Evolutionary conservation across 2,113 vertebrate genomes (phyloP), one percentile per base, ranked within the genome.

Genomic region (Melanostigma gelatinosum): DNA sequence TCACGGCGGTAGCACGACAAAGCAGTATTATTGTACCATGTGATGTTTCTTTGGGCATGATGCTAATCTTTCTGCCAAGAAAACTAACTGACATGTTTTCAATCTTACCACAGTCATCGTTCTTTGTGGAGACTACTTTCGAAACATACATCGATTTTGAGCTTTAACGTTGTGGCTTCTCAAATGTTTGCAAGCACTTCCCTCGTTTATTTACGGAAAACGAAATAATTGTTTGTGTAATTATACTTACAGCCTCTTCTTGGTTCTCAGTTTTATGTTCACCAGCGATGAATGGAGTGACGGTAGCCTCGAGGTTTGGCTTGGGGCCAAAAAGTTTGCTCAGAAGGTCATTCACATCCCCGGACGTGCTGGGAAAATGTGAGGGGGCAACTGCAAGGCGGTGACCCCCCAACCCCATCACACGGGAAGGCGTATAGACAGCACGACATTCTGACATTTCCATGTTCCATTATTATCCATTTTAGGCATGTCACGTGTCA

Each of bases 251-350:
- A 44, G n/a, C 32, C 11, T 66, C 20, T 40, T 85, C 13, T 11
- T 40, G 20, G 34, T 67, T 76, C 20, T 63, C 52, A 32, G 32
- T 57, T n/a, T 73, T 27, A 55, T 27, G 32, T 48, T 54, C n/a
- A 38, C 36, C 65, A 61, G 52, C 1, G 1, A 32, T 65, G 65
- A 79, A 58, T 64, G 72, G 46, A 48, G 4, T 60, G 61, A 34
- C 34, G 42, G 27, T 44, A 8, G 62, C 67, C 71, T 52, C 20
- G 1, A 27, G 57, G 5, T 72, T 60, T 72, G 75, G 72, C 57
- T 61, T 62, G 11, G 8, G 36, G 46, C 79, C 79, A 85, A 16
- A 20, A 15, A 4, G 36, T 82, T 69, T 50, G 20, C 57, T 70
- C 57, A 75, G 66, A 22, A 22, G 65, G 42, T 65, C 48, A 42